Percentiles rank a stretch among this genome's conserved stretches.
These are phyloP conservation scores for Ricordea florida DNA, from an alignment of 92 coral and sea anemone genomes.

Conservation along the genomic window DNA sequence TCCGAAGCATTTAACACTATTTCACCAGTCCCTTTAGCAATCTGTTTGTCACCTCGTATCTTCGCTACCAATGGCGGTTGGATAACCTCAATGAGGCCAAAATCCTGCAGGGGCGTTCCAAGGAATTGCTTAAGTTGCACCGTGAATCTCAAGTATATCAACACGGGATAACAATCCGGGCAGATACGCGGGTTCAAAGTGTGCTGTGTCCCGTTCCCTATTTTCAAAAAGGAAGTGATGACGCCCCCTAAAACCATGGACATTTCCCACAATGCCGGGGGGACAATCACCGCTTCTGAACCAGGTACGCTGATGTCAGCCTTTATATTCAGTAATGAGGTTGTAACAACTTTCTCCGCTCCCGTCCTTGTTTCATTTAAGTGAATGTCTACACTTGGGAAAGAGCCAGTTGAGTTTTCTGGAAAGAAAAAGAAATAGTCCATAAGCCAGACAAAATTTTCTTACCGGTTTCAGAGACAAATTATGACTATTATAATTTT, in stretches of 20 bases:
- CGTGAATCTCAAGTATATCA: not conserved
- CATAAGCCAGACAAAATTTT: not conserved
- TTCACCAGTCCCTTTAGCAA: conserved; percentile 14
- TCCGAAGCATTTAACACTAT: conserved; percentile 24
- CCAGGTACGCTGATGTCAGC: not conserved
- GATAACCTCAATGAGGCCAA: conserved; percentile 12
- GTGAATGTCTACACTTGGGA: conserved; percentile 24
- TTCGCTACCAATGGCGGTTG: conserved; percentile 6
- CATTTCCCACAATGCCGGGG: not conserved
- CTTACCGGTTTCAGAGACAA: not conserved
- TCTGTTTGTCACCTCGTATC: conserved; percentile 25
- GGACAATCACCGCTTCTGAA: not conserved
- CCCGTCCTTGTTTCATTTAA: not conserved
- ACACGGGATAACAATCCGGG: not conserved
- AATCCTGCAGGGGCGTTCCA: not conserved
- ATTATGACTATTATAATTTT: too few relatives aligned
- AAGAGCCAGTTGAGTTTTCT: conserved; percentile 25
- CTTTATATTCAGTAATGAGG: not conserved
- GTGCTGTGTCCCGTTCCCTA: not conserved
- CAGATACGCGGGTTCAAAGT: conserved; percentile 10
- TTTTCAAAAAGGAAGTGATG: not conserved
- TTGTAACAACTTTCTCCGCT: conserved; percentile 11
- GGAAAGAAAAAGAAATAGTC: not conserved
- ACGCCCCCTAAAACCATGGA: not conserved
- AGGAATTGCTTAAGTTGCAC: not conserved